These are phyloP conservation scores for Sebastiscus albofasciatus DNA, from an alignment of 2,797 vertebrate species.

Conservation along the genomic window DNA sequence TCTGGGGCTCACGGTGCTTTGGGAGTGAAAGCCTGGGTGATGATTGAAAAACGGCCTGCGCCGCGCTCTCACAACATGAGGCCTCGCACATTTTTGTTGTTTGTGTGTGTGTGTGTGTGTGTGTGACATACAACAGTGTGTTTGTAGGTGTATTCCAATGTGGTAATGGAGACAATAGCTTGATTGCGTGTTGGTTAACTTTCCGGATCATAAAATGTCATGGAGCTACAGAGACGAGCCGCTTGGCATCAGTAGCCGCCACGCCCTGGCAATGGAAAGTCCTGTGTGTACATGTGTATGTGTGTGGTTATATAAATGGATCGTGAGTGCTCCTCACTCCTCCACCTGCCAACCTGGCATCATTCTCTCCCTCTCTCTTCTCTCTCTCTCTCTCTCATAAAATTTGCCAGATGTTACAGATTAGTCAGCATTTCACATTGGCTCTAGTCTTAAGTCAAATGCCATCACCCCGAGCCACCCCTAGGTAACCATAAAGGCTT, in stretches of 20 bases:
- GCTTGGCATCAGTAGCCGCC: conserved; percentile 44
- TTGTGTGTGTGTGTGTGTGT: not conserved
- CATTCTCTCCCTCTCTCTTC: conserved; percentile 23
- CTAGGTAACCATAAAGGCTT: conserved; percentile 76
- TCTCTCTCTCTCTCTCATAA: conserved; percentile 54
- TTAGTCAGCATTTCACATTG: conserved; percentile 75
- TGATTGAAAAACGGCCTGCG: conserved; percentile 50
- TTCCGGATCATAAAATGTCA: conserved; percentile 28
- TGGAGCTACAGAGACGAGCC: conserved; percentile 3
- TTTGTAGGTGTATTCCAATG: conserved; percentile 19
- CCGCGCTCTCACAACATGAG: conserved; percentile 17
- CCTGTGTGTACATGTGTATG: conserved; percentile 14
- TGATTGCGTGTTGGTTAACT: conserved; percentile 30
- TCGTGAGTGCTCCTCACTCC: conserved; percentile 50
- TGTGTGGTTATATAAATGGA: conserved; percentile 41
- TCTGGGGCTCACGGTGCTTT: conserved; percentile 34
- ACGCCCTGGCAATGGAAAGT: conserved; percentile 48
- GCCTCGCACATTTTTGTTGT: conserved; percentile 9
- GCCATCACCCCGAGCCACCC: conserved; percentile 76
- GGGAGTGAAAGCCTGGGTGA: conserved; percentile 41
- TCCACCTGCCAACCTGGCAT: conserved; percentile 73
- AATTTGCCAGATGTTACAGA: conserved; percentile 74
- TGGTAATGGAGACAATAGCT: not conserved
- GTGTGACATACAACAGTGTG: not conserved
- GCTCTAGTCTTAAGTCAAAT: conserved; percentile 72